Base-by-base conservation (phyloP, 2,113 vertebrate genomes). In the Callopanchax toddi region DNA sequence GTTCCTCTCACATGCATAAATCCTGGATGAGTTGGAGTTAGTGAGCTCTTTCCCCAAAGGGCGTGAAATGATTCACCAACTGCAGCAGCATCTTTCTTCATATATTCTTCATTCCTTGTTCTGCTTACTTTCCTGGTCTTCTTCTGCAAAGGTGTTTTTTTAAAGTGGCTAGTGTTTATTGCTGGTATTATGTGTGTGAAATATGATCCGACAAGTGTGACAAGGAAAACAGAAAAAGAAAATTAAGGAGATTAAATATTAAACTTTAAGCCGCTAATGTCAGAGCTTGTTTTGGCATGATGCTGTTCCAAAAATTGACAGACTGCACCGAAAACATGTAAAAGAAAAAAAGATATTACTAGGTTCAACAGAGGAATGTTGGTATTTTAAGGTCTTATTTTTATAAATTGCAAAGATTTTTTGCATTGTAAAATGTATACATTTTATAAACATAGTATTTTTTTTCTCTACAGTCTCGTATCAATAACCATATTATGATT, bases 61-160 rank as follows among this genome's bases (percentile, higher is more conserved):
- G 67, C 74, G 66, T 48, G 40, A 23, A 4, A 75, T 90, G 84
- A 90, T 74, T 90, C 86, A 87, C 74, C 75, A 70, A 42, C 65
- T 73, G n/a, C 71, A 71, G 46, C 59, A 40, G 60, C 46, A 7
- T 60, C 32, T 60, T 51, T 49, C 36, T 25, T 65, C 29, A 50
- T 45, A 53, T 74, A 51, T 53, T 60, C 26, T 18, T 29, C 51
- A 39, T 67, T 65, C 29, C 44, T 66, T 55, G 13, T 75, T 71
- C 32, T 71, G 49, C 62, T 46, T 51, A 18, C 64, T 52, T 50
- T 52, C 29, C 52, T 60, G 26, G 61, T 65, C 65, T 67, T 72
- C 26, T 25, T 65, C 56, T 65, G 26, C 53, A 44, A 70, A 73
- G 25, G 43, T 15, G 13, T 15, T 16, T 40, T 16, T 40, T 16